A percentile compares a stretch with the other conserved stretches of the same genome.
phyloP scores from a whole-genome alignment of 2,888 invertebrate species.

The Drymonia ruficornis region DNA sequence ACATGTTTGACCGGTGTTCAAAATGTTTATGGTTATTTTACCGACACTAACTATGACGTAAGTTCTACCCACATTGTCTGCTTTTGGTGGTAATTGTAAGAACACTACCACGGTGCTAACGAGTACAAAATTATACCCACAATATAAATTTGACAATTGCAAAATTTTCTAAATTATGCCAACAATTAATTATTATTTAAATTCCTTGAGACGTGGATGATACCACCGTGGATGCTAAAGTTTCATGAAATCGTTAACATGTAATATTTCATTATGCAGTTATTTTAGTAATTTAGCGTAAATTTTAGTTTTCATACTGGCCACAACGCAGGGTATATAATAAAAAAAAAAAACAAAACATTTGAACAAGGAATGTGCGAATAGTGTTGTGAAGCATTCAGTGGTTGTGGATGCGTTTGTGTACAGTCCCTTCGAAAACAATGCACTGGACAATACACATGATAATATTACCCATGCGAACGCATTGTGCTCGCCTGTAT shows the following conservation, averaged over 20 bases:
- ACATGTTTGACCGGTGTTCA: not conserved
- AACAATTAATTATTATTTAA: too few relatives aligned
- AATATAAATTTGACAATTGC: not conserved
- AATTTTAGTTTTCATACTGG: too few relatives aligned
- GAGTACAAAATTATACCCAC: not conserved
- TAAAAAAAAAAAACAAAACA: not conserved
- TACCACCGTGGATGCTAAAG: too few relatives aligned
- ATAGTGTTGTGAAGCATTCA: slow-evolving; percentile 3
- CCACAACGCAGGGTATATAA: not conserved
- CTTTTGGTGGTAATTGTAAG: not conserved
- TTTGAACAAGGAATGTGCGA: slow-evolving; percentile 1
- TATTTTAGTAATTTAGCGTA: too few relatives aligned
- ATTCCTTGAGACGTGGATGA: too few relatives aligned
- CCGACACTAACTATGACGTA: not conserved
- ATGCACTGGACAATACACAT: slow-evolving; percentile 44
- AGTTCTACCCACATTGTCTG: slow-evolving; percentile 4
- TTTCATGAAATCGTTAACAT: too few relatives aligned
- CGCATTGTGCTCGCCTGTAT: slow-evolving; percentile 38
- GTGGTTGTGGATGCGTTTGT: slow-evolving; percentile 16
- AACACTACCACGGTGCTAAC: not conserved
- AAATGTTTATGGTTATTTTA: not conserved
- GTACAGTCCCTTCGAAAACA: slow-evolving; percentile 37
- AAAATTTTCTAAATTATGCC: not conserved
- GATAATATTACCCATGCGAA: slow-evolving; percentile 46
- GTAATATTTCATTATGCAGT: too few relatives aligned